A percentile compares a stretch with the other conserved stretches of the same genome.
These are phyloP conservation scores for Polyergus mexicanus DNA, from an alignment of 1,140 invertebrate species.

Conservation along the genomic window DNA sequence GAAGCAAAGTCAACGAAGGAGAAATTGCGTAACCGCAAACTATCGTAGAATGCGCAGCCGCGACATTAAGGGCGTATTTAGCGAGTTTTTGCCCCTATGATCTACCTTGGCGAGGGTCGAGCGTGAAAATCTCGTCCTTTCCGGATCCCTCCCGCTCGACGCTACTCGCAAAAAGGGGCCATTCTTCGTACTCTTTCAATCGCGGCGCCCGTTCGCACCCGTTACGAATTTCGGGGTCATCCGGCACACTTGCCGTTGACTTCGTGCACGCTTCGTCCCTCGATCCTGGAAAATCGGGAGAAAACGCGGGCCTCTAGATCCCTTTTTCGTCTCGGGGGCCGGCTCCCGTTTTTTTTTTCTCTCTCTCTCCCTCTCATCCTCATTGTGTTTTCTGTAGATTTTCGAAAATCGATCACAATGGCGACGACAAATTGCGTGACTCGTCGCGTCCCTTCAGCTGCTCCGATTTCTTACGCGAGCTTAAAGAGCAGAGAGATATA, in stretches of 20 bases:
- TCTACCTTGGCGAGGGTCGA: slow-evolving; percentile 71
- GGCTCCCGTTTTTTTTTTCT: neutral
- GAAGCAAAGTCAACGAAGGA: slow-evolving; percentile 42
- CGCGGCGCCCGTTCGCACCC: slow-evolving; percentile 43
- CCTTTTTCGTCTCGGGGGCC: slow-evolving; percentile 21
- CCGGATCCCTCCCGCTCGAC: slow-evolving; percentile 40
- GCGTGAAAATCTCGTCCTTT: slow-evolving; percentile 79
- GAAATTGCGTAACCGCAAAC: slow-evolving; percentile 80
- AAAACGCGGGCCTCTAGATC: slow-evolving; percentile 13
- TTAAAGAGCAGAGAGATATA: slow-evolving; percentile 28
- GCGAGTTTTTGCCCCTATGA: slow-evolving; percentile 79
- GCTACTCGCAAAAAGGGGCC: slow-evolving; percentile 18
- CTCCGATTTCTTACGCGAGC: slow-evolving; percentile 40
- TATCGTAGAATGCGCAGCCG: slow-evolving; percentile 65
- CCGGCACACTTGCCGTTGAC: slow-evolving; percentile 72
- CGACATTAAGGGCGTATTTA: slow-evolving; percentile 84
- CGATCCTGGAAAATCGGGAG: slow-evolving; percentile 38
- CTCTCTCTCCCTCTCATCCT: slow-evolving; percentile 43
- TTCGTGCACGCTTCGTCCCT: slow-evolving; percentile 66
- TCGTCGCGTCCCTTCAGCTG: slow-evolving; percentile 79
- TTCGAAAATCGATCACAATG: slow-evolving; percentile 70
- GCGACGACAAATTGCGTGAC: slow-evolving; percentile 72
- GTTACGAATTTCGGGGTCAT: slow-evolving; percentile 75
- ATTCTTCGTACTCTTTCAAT: slow-evolving; percentile 27
- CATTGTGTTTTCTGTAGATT: slow-evolving; percentile 60